Conservation (phyloP, 2,113 vertebrate species). For the Regulus satrapa region DNA sequence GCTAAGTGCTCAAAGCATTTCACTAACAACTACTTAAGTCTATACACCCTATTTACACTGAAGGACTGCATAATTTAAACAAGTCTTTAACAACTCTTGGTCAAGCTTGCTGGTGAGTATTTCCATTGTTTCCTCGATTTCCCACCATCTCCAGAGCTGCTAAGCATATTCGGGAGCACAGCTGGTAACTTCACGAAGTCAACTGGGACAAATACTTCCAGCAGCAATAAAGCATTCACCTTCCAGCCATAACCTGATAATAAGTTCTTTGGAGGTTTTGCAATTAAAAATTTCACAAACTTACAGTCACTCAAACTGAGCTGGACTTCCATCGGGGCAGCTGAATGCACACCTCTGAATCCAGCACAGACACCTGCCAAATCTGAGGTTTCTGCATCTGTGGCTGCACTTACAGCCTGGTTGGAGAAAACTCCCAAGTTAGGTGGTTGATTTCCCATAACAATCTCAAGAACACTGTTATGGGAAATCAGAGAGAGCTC, state of each 20-base stretch:
- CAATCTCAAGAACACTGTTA: no score
- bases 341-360: background rate
- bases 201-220: background rate
- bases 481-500: no score
- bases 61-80: background rate
- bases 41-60: background rate
- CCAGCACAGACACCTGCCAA: background rate
- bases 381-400: background rate
- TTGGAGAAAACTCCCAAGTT: no score
- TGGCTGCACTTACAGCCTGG: no score
- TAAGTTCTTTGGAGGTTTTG: background rate
- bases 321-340: background rate
- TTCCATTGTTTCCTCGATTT: background rate
- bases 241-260: background rate
- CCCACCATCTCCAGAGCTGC: background rate
- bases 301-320: background rate
- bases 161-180: background rate
- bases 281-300: background rate
- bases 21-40: background rate
- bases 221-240: background rate
- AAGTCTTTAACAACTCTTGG: background rate
- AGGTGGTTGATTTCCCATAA: no score
- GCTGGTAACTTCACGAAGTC: background rate
- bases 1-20: background rate
- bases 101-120: background rate